phyloP scores from a whole-genome alignment of 2,888 invertebrate genomes.

The Ephialtes manifestator region DNA sequence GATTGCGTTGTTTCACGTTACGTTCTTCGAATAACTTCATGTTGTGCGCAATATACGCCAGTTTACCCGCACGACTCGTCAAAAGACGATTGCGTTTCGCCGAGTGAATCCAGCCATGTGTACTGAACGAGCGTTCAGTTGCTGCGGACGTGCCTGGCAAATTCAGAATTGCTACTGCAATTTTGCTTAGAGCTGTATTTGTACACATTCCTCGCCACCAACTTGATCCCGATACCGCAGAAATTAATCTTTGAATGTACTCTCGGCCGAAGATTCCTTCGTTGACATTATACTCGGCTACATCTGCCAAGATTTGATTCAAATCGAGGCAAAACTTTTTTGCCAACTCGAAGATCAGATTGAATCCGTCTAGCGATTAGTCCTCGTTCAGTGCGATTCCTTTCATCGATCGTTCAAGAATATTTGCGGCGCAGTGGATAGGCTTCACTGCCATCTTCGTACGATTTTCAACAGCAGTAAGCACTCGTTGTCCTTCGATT shows the following conservation, averaged over 20 bases:
- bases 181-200: no score
- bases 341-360: constrained; percentile 24
- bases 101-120: no score
- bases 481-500: constrained; percentile 21
- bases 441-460: constrained; percentile 45
- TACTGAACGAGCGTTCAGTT: no score
- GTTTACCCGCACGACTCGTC: no score
- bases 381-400: constrained; percentile 7
- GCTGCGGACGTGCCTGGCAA: no score
- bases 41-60: no score
- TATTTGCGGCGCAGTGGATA: constrained; percentile 66
- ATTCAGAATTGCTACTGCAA: no score
- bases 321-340: constrained; percentile 16
- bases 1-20: no score
- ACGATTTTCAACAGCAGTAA: constrained; percentile 39
- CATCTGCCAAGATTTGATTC: neutral
- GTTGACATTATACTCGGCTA: constrained; percentile 20
- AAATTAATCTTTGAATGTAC: constrained; percentile 13
- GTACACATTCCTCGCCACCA: no score
- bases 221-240: neutral
- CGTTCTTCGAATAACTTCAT: no score
- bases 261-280: constrained; percentile 34
- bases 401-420: constrained; percentile 51
- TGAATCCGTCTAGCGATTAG: constrained; percentile 26
- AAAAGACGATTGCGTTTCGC: no score